Evolutionary conservation across 2,888 invertebrate genomes (phyloP).

Genomic region (Amphipoea lucens): DNA sequence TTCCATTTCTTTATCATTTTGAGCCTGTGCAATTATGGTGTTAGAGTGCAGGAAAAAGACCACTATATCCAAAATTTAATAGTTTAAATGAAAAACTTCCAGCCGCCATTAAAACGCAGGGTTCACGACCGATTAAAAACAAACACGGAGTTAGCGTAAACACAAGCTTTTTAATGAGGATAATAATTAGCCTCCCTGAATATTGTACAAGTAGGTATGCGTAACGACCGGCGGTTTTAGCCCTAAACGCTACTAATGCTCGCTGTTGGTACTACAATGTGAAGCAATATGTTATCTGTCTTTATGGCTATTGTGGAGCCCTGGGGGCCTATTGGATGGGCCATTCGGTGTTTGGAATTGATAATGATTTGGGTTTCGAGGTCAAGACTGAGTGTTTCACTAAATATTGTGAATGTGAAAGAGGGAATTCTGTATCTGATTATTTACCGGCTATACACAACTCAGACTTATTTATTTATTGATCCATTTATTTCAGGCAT

Average conservation of each 20-base stretch:
- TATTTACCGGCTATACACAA: background rate
- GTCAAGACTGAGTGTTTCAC: slow-evolving; percentile 3
- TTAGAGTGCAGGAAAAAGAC: background rate
- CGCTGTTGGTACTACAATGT: slow-evolving; percentile 35
- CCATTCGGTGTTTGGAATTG: slow-evolving; percentile 23
- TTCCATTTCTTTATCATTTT: background rate
- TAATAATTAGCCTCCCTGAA: slow-evolving; percentile 47
- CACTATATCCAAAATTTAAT: background rate
- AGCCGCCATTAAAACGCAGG: slow-evolving; percentile 9
- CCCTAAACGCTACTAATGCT: slow-evolving; percentile 38
- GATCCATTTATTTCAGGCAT: too few species aligned
- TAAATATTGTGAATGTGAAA: background rate
- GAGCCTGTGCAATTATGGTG: background rate
- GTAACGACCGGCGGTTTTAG: slow-evolving; percentile 31
- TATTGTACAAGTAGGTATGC: slow-evolving; percentile 40
- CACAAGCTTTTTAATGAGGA: slow-evolving; percentile 21
- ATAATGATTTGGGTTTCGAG: slow-evolving; percentile 19
- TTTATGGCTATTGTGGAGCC: slow-evolving; percentile 45
- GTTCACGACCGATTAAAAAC: slow-evolving; percentile 31
- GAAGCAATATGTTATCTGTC: slow-evolving; percentile 45
- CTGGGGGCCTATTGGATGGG: slow-evolving; percentile 23
- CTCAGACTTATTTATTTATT: too few species aligned
- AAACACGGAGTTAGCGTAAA: slow-evolving; percentile 17
- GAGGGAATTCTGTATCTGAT: background rate
- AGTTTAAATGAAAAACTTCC: background rate